A percentile compares a stretch with the other conserved stretches of the same genome.
These are phyloP conservation scores for Orientallactaga bullata DNA, from an alignment of 2,113 vertebrate genomes.

Conservation along the genomic window DNA sequence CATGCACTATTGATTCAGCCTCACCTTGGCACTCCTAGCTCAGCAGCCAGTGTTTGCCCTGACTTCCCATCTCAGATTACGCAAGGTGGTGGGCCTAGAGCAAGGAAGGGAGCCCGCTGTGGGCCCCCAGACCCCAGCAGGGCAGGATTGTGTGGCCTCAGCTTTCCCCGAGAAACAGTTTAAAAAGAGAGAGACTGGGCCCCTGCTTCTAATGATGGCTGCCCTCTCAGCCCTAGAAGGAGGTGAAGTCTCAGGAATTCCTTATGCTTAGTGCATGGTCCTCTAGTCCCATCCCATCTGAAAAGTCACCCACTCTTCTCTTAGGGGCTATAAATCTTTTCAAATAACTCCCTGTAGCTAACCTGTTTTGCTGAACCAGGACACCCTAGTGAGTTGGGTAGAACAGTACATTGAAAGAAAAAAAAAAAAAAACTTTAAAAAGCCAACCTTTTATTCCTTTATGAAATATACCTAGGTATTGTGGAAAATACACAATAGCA, in stretches of 20 bases:
- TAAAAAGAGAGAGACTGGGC: background rate
- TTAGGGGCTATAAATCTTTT: background rate
- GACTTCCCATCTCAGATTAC: slow-evolving; percentile 60
- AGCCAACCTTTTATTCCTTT: slow-evolving; percentile 19
- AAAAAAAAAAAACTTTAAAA: slow-evolving; percentile 14
- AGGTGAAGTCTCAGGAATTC: background rate
- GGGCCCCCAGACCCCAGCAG: background rate
- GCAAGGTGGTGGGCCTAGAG: slow-evolving; percentile 65
- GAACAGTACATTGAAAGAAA: background rate
- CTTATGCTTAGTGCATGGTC: background rate
- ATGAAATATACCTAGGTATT: slow-evolving; percentile 14
- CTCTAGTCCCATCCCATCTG: background rate
- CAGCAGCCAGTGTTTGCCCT: slow-evolving; percentile 72
- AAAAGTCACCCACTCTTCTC: background rate
- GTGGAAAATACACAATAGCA: background rate
- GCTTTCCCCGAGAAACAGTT: slow-evolving; percentile 30
- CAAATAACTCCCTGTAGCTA: background rate
- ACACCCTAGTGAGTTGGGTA: background rate
- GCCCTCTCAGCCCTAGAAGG: background rate
- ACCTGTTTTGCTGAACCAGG: background rate
- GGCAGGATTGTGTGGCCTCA: background rate
- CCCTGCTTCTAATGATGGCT: background rate
- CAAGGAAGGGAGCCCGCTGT: background rate
- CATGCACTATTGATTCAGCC: slow-evolving; percentile 76
- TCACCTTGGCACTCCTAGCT: slow-evolving; percentile 77